These are phyloP conservation scores for Hylaea fasciaria DNA, from an alignment of 2,888 invertebrate genomes.

Conservation along the genomic window DNA sequence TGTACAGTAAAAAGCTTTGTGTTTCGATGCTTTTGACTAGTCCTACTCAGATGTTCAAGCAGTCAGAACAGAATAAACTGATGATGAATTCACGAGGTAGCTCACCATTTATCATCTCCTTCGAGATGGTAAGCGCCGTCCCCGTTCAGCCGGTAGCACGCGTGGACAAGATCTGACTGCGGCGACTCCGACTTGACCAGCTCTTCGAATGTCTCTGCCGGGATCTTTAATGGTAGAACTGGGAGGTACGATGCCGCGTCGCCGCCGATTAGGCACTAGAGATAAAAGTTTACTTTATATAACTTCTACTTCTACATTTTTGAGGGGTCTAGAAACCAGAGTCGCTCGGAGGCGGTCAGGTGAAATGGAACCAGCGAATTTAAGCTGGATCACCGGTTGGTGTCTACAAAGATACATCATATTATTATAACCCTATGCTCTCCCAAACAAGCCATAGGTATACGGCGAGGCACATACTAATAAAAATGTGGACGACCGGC, in stretches of 20 bases:
- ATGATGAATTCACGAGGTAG: conserved; percentile 18
- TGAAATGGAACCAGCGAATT: too few relatives aligned
- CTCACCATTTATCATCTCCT: conserved; percentile 76
- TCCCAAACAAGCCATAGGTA: conserved; percentile 10
- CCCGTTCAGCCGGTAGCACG: conserved; percentile 67
- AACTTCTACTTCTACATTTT: too few relatives aligned
- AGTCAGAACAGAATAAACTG: too few relatives aligned
- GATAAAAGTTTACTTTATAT: background rate
- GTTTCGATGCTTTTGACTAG: background rate
- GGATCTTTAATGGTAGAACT: conserved; percentile 71
- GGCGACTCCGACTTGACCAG: conserved; percentile 67
- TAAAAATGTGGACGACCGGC: conserved; percentile 21
- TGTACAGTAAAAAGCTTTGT: background rate
- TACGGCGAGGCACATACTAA: conserved; percentile 10
- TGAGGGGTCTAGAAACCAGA: too few relatives aligned
- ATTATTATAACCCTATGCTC: too few relatives aligned
- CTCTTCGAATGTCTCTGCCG: conserved; percentile 61
- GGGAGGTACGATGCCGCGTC: conserved; percentile 74
- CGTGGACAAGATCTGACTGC: conserved; percentile 66
- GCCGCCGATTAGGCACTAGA: conserved; percentile 75
- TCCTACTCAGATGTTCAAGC: too few relatives aligned
- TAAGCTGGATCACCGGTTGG: too few relatives aligned
- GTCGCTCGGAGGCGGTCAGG: too few relatives aligned
- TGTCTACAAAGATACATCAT: too few relatives aligned
- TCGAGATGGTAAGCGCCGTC: conserved; percentile 71